A percentile compares a stretch with the other conserved stretches of the same genome.
These are phyloP conservation scores for Noturus placidus DNA, from an alignment of 2,113 vertebrate species.

Conservation along the genomic window DNA sequence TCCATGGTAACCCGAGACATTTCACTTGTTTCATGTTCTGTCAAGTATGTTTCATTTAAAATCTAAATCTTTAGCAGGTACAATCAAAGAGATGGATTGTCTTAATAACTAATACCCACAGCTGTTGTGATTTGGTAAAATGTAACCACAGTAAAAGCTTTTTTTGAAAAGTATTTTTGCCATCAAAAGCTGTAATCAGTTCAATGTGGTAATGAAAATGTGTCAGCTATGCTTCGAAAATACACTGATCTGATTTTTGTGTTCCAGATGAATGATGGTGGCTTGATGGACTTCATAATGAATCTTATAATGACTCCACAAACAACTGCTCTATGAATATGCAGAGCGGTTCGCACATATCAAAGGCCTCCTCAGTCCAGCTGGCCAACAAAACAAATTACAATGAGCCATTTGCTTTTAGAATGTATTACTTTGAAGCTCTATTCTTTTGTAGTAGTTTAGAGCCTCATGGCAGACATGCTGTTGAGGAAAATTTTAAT, in stretches of 20 bases:
- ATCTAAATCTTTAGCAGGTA: conserved; percentile 45
- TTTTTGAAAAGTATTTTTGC: not conserved
- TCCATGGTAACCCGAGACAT: conserved; percentile 51
- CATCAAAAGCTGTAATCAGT: not conserved
- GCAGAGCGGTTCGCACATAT: conserved; percentile 30
- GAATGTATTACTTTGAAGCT: conserved; percentile 22
- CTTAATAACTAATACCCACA: not conserved
- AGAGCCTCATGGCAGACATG: not conserved
- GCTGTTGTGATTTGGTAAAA: not conserved
- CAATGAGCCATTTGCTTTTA: conserved; percentile 16
- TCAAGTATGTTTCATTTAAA: conserved; percentile 44
- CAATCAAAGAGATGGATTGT: conserved; percentile 28
- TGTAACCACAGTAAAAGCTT: not conserved
- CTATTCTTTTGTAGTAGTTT: not conserved
- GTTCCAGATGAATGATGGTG: conserved; percentile 8
- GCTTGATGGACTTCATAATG: conserved; percentile 30
- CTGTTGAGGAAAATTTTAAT: not conserved
- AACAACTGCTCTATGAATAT: conserved; percentile 22
- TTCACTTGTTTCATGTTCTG: conserved; percentile 19
- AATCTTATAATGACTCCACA: conserved; percentile 25
- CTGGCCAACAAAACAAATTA: conserved; percentile 38
- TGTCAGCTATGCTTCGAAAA: not conserved
- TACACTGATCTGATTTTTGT: not conserved
- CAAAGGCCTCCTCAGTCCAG: conserved; percentile 28
- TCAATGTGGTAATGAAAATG: not conserved